Base-by-base conservation (phyloP, 2,113 vertebrate species). In the Tetraodon nigroviridis region DNA sequence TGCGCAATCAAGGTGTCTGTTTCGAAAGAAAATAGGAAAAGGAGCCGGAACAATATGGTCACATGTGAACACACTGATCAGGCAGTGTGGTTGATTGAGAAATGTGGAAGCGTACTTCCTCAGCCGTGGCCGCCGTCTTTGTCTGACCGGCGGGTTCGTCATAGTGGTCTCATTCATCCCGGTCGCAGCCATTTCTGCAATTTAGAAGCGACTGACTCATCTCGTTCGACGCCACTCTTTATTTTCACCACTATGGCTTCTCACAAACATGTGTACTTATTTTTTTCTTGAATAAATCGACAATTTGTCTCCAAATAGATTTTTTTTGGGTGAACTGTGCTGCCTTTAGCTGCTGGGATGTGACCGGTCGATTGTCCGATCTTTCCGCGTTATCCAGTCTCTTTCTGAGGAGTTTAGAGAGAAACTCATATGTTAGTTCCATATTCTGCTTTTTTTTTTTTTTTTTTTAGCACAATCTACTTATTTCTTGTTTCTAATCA, bases 61-160 rank as follows among this genome's bases (percentile, higher is more conserved):
- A 64, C 61, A 52, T 71, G 67, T 61, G 57, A 58, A 67, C 52
- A 58, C 51, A 64, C 19, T 32, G 7, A 64, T 54, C 49, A 61
- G 71, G 56, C 65, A 55, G 37, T 79, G 59, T 66, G 76, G 69
- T 65, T 64, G 79, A 88, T 81, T 88, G 77, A 86, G 78, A 84
- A 81, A 78, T 82, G 45, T 76, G 44, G 32, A 60, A 67, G 45
- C 20, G 2, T 68, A 80, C 78, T 86, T 88, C 73, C 81, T 81
- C 79, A 63, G 37, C 63, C 55, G 51, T 47, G 8, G 13, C 47
- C 48, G 73, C 78, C 80, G 80, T 85, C 76, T 78, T 52, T 18
- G 55, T 74, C 58, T 74, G 50, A 60, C 54, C 67, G 29, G 64
- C 51, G 70, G 32, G 48, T 63, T 68, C 7, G 5, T 46, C n/a